These are phyloP conservation scores for Conistra vaccinii DNA, from an alignment of 2,888 invertebrate genomes.

Conservation along the genomic window DNA sequence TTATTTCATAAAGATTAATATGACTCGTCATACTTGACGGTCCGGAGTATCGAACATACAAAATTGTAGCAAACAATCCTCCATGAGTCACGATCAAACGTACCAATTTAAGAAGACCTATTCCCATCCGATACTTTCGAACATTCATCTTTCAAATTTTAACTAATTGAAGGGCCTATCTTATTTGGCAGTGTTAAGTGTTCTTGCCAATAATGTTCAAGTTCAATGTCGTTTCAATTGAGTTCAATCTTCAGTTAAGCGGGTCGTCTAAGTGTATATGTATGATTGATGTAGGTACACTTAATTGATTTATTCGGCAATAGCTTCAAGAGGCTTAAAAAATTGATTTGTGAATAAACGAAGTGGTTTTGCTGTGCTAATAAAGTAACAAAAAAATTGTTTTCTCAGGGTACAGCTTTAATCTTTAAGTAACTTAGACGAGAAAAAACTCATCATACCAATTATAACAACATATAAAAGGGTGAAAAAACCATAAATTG, in stretches of 20 bases:
- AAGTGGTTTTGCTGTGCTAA: conserved; percentile 22
- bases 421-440: background rate
- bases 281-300: conserved; percentile 62
- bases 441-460: background rate
- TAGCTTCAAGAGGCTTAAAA: conserved; percentile 43
- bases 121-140: conserved; percentile 36
- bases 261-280: conserved; percentile 51
- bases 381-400: too few relatives aligned
- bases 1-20: conserved; percentile 89
- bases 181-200: conserved; percentile 67
- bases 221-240: conserved; percentile 80
- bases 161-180: conserved; percentile 59
- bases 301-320: conserved; percentile 57
- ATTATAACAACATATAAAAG: background rate
- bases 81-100: conserved; percentile 76
- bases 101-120: conserved; percentile 70
- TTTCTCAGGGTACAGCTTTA: background rate
- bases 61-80: conserved; percentile 82
- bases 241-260: conserved; percentile 70
- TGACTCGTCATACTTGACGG: conserved; percentile 86
- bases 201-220: conserved; percentile 78
- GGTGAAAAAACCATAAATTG: too few relatives aligned
- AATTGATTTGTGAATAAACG: conserved; percentile 14
- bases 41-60: conserved; percentile 76
- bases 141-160: conserved; percentile 35